Evolutionary conservation across 2,888 invertebrate species (phyloP), one percentile per base, ranked within the genome.

Genomic region (Agrotis clavis): DNA sequence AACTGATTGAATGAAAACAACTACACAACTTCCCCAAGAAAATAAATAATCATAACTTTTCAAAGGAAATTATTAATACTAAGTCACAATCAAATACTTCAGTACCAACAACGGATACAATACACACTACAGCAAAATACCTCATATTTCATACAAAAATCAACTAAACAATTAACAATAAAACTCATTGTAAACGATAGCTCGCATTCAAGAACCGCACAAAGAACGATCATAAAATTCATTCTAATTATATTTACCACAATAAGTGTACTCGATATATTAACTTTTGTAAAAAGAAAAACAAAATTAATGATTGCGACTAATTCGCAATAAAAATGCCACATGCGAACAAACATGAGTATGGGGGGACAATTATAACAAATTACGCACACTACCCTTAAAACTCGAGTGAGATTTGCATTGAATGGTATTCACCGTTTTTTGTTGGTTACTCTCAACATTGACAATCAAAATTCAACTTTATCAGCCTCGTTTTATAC

Each of bases 291-390:
- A 91, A 93, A 94, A 94, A 92, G 94, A 94, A 95, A 95, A 95
- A 95, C 94, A 94, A 95, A 95, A 96, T 96, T 96, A 96, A 96
- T 96, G 95, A 95, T 95, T 94, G 94, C 93, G 90, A 93, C 94
- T 96, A 95, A 96, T 95, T 94, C 94, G 96, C 94, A 96, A 96
- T 96, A 96, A 96, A 96, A 96, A 95, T 95, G 95, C 96, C 96
- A 94, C 96, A 96, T 95, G 95, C 94, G 94, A 94, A 92, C 95
- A 92, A 92, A 94, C 94, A 93, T 90, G 92, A 93, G 91, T 82
- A 83, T 62, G 73, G 91, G 89, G 93, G 94, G 94, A 87, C 86
- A 94, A 96, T 96, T 96, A 96, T 95, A 95, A 95, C 96, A 94
- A 95, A 96, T 96, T 96, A 94, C 95, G 94, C 92, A 91, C 92